A percentile compares a stretch with the other conserved stretches of the same genome.
phyloP scores from a whole-genome alignment of 2,888 invertebrate species.

The Athalia cordata region DNA sequence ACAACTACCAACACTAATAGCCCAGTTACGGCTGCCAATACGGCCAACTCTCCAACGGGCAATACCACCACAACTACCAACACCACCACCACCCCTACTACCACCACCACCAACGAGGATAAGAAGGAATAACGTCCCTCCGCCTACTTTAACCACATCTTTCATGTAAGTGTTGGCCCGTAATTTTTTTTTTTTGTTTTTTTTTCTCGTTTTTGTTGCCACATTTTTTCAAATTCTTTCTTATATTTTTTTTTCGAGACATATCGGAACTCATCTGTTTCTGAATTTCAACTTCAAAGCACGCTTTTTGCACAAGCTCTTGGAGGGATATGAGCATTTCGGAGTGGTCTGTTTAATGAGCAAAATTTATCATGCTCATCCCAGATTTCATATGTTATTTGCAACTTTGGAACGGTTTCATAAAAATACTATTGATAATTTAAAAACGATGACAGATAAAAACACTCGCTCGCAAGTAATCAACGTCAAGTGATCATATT shows the following conservation, averaged over 20 bases:
- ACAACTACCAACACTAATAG: constrained; percentile 3
- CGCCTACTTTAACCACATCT: constrained; percentile 54
- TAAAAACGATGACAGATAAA: constrained; percentile 18
- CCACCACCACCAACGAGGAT: constrained; percentile 63
- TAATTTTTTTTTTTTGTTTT: too few species aligned
- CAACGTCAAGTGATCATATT: constrained; percentile 4
- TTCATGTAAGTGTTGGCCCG: constrained; percentile 57
- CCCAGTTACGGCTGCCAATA: constrained; percentile 51
- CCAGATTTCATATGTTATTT: too few species aligned
- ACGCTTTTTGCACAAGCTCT: too few species aligned
- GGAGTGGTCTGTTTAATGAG: too few species aligned
- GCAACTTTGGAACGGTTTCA: too few species aligned
- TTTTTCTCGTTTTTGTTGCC: constrained; percentile 1
- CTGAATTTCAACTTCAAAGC: too few species aligned
- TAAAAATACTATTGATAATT: too few species aligned
- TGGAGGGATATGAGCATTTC: too few species aligned
- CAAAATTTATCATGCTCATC: too few species aligned
- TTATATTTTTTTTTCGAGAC: background rate
- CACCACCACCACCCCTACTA: constrained; percentile 50
- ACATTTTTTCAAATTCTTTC: background rate
- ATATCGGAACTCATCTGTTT: too few species aligned
- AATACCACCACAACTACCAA: constrained; percentile 25
- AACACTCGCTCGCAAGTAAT: constrained; percentile 5
- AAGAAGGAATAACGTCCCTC: constrained; percentile 69
- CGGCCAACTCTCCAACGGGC: constrained; percentile 24